phyloP scores from a whole-genome alignment of 1,140 invertebrate genomes.

The Drosophila ananassae region DNA sequence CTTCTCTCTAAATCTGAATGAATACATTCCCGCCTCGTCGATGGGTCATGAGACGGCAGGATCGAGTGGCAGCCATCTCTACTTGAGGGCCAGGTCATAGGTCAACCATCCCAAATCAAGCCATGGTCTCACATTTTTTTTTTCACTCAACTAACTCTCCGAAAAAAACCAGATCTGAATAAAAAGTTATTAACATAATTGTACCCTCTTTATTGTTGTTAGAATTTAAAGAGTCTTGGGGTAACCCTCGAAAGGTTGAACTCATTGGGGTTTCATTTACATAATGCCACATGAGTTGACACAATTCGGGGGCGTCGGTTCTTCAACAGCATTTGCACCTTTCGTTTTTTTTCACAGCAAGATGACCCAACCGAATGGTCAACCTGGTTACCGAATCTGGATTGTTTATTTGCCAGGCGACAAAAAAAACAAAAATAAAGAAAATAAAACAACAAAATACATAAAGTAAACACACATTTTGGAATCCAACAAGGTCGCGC shows the following conservation, averaged over 20 bases:
- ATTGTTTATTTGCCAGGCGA: constrained; percentile 39
- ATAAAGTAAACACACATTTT: constrained; percentile 21
- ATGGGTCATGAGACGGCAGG: constrained; percentile 31
- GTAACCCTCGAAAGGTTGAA: constrained; percentile 1
- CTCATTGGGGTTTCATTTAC: constrained; percentile 25
- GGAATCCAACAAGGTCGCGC: constrained; percentile 53
- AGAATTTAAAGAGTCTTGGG: neutral
- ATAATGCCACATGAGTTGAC: constrained; percentile 22
- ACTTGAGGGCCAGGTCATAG: constrained; percentile 63
- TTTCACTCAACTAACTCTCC: constrained; percentile 2
- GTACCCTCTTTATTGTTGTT: neutral
- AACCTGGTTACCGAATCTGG: constrained; percentile 21
- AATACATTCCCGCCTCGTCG: constrained; percentile 61
- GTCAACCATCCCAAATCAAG: neutral
- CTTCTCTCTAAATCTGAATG: constrained; percentile 70
- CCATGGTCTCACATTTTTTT: constrained; percentile 12
- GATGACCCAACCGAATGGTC: constrained; percentile 1
- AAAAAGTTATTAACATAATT: neutral
- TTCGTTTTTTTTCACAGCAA: constrained; percentile 38
- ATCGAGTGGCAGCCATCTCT: constrained; percentile 37
- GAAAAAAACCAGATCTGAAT: neutral
- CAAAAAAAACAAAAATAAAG: neutral
- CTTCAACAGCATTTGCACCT: constrained; percentile 12
- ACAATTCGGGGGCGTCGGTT: constrained; percentile 3
- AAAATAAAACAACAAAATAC: constrained; percentile 20